Conservation (phyloP, 2,888 invertebrate species). For the Drosophila mayaguana region DNA sequence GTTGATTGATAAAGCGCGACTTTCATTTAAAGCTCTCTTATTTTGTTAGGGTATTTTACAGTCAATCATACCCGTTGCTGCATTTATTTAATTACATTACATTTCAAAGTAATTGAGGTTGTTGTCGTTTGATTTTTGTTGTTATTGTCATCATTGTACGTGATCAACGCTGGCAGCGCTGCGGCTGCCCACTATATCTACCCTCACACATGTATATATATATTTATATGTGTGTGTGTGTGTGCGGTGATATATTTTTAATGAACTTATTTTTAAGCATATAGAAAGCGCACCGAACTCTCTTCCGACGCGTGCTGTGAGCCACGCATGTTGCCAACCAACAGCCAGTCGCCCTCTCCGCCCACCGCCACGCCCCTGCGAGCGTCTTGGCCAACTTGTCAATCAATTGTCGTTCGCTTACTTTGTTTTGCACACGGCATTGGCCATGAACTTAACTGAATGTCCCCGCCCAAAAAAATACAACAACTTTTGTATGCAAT, state of each 20-base stretch:
- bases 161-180: conserved; percentile 42
- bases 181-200: conserved; percentile 16
- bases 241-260: conserved; percentile 61
- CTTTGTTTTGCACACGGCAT: conserved; percentile 47
- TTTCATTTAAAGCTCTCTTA: too few relatives aligned
- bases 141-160: conserved; percentile 34
- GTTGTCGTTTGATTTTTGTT: conserved; percentile 22
- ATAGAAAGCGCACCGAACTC: conserved; percentile 51
- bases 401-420: conserved; percentile 68
- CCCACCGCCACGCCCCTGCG: conserved; percentile 5
- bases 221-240: neutral
- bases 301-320: conserved; percentile 49
- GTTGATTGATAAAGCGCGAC: too few relatives aligned
- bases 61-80: neutral
- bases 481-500: conserved; percentile 12
- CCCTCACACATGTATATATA: neutral
- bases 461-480: conserved; percentile 9
- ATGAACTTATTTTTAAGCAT: conserved; percentile 74
- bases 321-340: conserved; percentile 37
- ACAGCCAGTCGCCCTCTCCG: neutral
- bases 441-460: conserved; percentile 66
- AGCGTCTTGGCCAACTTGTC: conserved; percentile 69
- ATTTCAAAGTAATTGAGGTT: conserved; percentile 55
- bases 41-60: neutral
- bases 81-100: conserved; percentile 70